Percentiles rank a stretch among this genome's conserved stretches.
These are phyloP conservation scores for Scaptomyza polygonia DNA, from an alignment of 2,888 invertebrate genomes.

Conservation along the genomic window DNA sequence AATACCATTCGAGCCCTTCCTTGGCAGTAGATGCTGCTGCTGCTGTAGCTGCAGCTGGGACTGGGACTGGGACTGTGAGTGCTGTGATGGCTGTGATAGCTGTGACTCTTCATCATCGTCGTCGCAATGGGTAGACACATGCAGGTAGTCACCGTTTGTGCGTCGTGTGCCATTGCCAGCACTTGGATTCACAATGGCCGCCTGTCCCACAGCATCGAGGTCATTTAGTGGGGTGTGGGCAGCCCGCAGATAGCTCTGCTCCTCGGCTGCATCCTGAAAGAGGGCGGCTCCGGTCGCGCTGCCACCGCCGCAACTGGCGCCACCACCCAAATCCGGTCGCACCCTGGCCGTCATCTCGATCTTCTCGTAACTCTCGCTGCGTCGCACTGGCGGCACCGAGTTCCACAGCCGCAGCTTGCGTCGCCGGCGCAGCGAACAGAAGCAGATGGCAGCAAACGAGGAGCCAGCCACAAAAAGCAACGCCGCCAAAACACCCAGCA, in stretches of 20 bases:
- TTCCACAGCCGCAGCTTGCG: slow-evolving; percentile 86
- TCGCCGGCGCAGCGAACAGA: slow-evolving; percentile 86
- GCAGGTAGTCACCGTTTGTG: slow-evolving; percentile 88
- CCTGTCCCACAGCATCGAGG: slow-evolving; percentile 73
- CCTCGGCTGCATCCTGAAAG: slow-evolving; percentile 75
- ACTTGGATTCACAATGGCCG: slow-evolving; percentile 84
- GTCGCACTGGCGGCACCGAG: slow-evolving; percentile 83
- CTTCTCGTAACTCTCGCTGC: slow-evolving; percentile 90
- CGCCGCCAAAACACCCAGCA: slow-evolving; percentile 89
- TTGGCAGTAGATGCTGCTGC: slow-evolving; percentile 15
- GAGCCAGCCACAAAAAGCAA: slow-evolving; percentile 88
- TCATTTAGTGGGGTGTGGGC: slow-evolving; percentile 76
- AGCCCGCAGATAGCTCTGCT: slow-evolving; percentile 78
- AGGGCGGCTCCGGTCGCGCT: slow-evolving; percentile 68
- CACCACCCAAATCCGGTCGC: slow-evolving; percentile 80
- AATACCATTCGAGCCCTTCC: slow-evolving; percentile 57
- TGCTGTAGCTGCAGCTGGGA: slow-evolving; percentile 25
- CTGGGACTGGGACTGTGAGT: slow-evolving; percentile 36
- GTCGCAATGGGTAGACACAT: slow-evolving; percentile 87
- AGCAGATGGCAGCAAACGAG: slow-evolving; percentile 88
- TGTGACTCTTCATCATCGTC: slow-evolving; percentile 86
- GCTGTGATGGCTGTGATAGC: slow-evolving; percentile 43
- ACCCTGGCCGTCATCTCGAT: slow-evolving; percentile 89
- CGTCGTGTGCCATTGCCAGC: slow-evolving; percentile 84
- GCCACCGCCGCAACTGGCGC: slow-evolving; percentile 76